Base-by-base conservation (phyloP, 2,797 vertebrate genomes). In the Pipistrellus pygmaeus region DNA sequence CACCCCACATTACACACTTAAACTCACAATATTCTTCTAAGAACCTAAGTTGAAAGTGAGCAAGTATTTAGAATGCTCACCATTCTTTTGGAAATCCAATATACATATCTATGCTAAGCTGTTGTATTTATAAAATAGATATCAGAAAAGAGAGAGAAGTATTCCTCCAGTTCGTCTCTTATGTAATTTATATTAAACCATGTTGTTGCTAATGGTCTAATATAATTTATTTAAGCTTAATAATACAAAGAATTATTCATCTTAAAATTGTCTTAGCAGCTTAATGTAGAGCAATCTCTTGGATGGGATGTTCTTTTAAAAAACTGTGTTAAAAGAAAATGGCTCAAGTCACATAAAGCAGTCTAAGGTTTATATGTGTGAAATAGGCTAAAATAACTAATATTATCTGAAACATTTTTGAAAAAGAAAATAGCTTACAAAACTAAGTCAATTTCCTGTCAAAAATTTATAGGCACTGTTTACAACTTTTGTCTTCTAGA, bases 261-360 rank as follows among this genome's bases (percentile, higher is more conserved):
- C 15, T 85, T n/a, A 48, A 84, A 82, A 83, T 0, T 44, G 25
- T 55, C 23, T 72, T 53, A 66, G 25, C 14, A 30, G 44, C 12
- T 76, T 84, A 93, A 85, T 73, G 4, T 77, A 82, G 3, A 18
- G 17, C 23, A 11, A 10, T 66, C 11, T 66, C 17, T 73, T 85
- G 20, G 3, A 25, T 92, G 20, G 6, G 1, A 25, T 86, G 20
- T 57, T 94, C 11, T 57, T 84, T 6, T 53, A 38, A 51, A 91
- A 94, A 91, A 73, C 5, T 72, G 85, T 81, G 11, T 87, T 94
- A 27, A 82, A 85, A 84, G 35, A 60, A 90, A 91, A 38, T 85
- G 9, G 4, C 0, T 75, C 6, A 51, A 64, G 20, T 60, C 38
- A 88, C 7, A 38, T 1, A 81, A 80, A 27, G 71, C 32, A n/a